Percentiles rank a stretch among this genome's conserved stretches.
These are phyloP conservation scores for Dryoscopus gambensis DNA, from an alignment of 2,113 vertebrate species.

Conservation along the genomic window DNA sequence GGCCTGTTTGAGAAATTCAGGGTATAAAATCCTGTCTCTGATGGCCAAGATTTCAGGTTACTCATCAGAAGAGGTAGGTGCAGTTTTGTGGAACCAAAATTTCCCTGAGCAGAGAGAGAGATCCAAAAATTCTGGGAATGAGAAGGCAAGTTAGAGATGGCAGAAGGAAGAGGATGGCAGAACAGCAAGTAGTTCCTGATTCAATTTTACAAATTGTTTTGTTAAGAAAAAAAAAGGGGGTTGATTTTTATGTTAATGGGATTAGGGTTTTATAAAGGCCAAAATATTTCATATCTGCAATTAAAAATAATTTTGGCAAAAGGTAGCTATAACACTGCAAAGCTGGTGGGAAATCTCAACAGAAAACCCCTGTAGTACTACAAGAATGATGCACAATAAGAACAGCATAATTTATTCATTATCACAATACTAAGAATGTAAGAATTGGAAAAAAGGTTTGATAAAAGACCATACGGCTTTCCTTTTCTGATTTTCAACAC, in stretches of 20 bases:
- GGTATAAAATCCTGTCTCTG: not conserved
- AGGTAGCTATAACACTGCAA: accelerated
- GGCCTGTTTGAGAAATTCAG: not conserved
- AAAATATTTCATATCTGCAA: not conserved
- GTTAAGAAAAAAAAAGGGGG: not conserved
- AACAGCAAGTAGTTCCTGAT: not conserved
- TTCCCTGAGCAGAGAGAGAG: not conserved
- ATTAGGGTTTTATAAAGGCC: not conserved
- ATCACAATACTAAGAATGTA: not conserved
- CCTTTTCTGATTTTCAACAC: not conserved
- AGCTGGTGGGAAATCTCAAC: not conserved
- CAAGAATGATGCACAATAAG: not conserved
- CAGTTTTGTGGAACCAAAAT: not conserved
- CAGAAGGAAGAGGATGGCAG: not conserved
- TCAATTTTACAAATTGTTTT: not conserved
- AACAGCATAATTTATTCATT: not conserved
- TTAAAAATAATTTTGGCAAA: not conserved
- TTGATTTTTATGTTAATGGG: not conserved
- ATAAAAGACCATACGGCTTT: not conserved
- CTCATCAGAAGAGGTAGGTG: not conserved
- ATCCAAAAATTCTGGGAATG: not conserved
- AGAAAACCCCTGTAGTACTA: not conserved
- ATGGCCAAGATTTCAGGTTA: not conserved
- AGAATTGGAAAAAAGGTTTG: not conserved
- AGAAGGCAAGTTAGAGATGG: not conserved